Conservation (phyloP, 2,888 invertebrate species). For the Andrena bicolor region DNA sequence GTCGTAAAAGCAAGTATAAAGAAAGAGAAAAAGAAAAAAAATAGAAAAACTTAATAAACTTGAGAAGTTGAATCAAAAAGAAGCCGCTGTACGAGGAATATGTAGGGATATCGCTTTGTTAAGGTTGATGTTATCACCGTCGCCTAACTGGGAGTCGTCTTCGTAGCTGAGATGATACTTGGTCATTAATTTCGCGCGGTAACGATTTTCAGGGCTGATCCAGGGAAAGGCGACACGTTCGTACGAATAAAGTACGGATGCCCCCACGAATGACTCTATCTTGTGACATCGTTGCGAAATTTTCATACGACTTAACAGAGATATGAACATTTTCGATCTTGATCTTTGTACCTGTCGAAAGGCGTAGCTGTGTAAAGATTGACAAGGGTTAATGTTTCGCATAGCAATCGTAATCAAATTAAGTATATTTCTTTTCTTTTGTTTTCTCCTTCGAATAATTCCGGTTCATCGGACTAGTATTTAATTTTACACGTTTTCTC, state of each 20-base stretch:
- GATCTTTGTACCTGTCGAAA: conserved; percentile 52
- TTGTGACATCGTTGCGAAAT: conserved; percentile 28
- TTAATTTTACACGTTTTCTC: not conserved
- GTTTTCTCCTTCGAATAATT: not conserved
- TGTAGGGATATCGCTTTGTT: conserved; percentile 9
- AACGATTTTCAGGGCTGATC: not conserved
- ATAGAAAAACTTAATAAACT: not conserved
- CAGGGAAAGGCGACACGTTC: conserved; percentile 8
- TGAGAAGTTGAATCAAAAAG: conserved; percentile 25
- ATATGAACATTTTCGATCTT: conserved; percentile 40
- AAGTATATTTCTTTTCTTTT: not conserved
- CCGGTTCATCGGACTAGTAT: not conserved
- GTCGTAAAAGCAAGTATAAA: conserved; percentile 12
- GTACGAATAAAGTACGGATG: conserved; percentile 35
- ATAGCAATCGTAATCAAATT: conserved; percentile 6
- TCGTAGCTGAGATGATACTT: conserved; percentile 25
- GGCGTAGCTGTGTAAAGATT: conserved; percentile 14
- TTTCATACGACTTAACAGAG: conserved; percentile 33
- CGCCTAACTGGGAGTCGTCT: not conserved
- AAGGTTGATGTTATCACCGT: not conserved
- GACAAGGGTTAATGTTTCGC: conserved; percentile 12
- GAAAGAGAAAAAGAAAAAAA: conserved; percentile 6
- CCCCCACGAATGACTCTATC: conserved; percentile 26
- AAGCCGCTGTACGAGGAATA: not conserved
- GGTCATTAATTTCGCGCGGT: conserved; percentile 9